phyloP scores from a whole-genome alignment of 2,888 invertebrate species.

The Platycheirus rosarum region DNA sequence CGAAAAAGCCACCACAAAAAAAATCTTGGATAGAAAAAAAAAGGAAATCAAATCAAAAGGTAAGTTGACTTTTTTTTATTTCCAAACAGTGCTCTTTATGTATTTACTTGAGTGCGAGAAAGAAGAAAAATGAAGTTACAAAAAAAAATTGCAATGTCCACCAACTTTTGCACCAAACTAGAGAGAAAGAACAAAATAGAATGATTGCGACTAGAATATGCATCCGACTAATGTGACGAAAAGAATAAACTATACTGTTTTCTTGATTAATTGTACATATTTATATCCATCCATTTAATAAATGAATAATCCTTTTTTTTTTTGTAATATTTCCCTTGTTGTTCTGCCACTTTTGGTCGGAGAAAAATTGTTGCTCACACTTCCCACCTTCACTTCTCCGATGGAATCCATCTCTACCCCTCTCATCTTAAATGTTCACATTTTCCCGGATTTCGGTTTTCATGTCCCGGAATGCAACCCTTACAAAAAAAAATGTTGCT shows the following conservation, averaged over 20 bases:
- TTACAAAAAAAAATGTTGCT: constrained; percentile 37
- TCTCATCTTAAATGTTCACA: no score
- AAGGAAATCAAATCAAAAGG: constrained; percentile 16
- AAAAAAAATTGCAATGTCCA: constrained; percentile 54
- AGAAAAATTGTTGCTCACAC: no score
- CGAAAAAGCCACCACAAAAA: constrained; percentile 7
- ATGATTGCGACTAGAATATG: neutral
- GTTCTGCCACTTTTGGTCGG: no score
- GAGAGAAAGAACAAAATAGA: constrained; percentile 20
- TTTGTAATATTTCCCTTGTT: no score
- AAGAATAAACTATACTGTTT: no score
- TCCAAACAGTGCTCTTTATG: constrained; percentile 34
- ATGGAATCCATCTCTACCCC: neutral
- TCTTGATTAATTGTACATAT: no score
- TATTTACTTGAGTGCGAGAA: neutral
- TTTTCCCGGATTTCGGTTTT: neutral
- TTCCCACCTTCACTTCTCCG: no score
- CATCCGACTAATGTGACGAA: neutral
- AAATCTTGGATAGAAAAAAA: constrained; percentile 33
- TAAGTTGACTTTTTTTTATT: constrained; percentile 23
- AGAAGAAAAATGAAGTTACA: neutral
- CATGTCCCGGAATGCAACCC: constrained; percentile 15
- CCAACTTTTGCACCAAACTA: constrained; percentile 21
- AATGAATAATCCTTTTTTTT: no score
- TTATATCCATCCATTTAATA: no score